phyloP scores from a whole-genome alignment of 2,888 invertebrate species.

The Odontomyia ornata region DNA sequence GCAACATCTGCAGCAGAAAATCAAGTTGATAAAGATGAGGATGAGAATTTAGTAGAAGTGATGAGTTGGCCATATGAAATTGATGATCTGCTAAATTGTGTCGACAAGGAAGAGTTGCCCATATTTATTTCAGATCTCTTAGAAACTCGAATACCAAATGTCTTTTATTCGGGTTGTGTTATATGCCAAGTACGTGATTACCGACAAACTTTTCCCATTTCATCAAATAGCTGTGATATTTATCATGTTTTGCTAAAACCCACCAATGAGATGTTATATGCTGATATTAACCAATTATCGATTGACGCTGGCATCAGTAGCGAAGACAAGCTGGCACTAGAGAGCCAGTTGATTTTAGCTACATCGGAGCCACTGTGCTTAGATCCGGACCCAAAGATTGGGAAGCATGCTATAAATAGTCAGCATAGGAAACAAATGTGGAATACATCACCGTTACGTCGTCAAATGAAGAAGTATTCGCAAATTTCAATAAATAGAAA shows the following conservation, averaged over 20 bases:
- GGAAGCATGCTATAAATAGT: conserved; percentile 77
- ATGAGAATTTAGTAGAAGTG: conserved; percentile 78
- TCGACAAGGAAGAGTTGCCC: conserved; percentile 91
- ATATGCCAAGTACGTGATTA: conserved; percentile 91
- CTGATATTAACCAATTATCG: conserved; percentile 64
- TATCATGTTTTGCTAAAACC: conserved; percentile 89
- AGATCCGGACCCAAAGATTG: conserved; percentile 86
- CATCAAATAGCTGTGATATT: conserved; percentile 78
- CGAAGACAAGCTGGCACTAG: conserved; percentile 65
- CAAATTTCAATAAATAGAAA: conserved; percentile 86
- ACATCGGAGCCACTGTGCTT: conserved; percentile 88
- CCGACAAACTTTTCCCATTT: conserved; percentile 79
- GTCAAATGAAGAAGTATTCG: conserved; percentile 80
- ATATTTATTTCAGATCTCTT: conserved; percentile 85
- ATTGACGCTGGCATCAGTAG: conserved; percentile 55
- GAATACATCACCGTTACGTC: conserved; percentile 77
- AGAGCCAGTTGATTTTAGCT: conserved; percentile 85
- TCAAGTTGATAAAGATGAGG: conserved; percentile 56
- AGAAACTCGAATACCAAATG: conserved; percentile 82
- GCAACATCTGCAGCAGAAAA: conserved; percentile 45
- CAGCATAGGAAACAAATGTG: conserved; percentile 79
- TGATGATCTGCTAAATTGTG: conserved; percentile 84
- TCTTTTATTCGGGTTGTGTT: conserved; percentile 92
- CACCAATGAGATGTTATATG: conserved; percentile 77
- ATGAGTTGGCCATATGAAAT: conserved; percentile 89